Evolutionary conservation across 2,113 vertebrate species (phyloP).

Genomic region (Trogon surrucura): DNA sequence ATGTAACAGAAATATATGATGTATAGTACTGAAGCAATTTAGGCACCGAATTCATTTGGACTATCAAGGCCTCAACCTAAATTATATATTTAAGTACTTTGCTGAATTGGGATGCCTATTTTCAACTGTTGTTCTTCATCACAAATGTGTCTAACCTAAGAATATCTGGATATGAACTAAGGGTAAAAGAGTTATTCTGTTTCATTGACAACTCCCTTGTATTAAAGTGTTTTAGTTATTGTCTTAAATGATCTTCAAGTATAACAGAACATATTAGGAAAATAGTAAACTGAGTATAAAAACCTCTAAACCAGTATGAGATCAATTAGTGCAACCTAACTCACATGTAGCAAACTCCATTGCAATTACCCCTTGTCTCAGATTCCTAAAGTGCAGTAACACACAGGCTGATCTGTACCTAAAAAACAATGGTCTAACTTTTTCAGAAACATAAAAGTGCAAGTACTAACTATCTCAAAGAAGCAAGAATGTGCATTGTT

Average conservation of each 20-base stretch:
- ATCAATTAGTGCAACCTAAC: background rate
- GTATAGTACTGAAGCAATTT: background rate
- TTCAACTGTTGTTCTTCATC: background rate
- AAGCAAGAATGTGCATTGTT: background rate
- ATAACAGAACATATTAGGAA: background rate
- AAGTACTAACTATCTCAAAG: background rate
- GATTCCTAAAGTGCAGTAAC: background rate
- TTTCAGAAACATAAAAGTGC: background rate
- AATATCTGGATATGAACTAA: background rate
- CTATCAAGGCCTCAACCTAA: background rate
- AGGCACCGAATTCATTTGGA: background rate
- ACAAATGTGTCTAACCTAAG: background rate
- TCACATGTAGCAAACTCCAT: background rate
- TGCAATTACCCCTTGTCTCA: background rate
- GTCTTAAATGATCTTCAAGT: background rate
- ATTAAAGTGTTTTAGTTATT: background rate
- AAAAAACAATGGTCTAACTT: background rate
- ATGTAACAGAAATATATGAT: background rate
- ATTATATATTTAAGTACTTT: background rate
- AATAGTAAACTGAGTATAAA: background rate
- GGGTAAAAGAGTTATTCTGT: background rate
- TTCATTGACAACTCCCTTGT: background rate
- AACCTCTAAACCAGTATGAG: background rate
- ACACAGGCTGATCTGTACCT: background rate
- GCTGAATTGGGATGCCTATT: background rate